Evolutionary conservation across 2,888 invertebrate genomes (phyloP).

Genomic region (Anthophora plumipes): DNA sequence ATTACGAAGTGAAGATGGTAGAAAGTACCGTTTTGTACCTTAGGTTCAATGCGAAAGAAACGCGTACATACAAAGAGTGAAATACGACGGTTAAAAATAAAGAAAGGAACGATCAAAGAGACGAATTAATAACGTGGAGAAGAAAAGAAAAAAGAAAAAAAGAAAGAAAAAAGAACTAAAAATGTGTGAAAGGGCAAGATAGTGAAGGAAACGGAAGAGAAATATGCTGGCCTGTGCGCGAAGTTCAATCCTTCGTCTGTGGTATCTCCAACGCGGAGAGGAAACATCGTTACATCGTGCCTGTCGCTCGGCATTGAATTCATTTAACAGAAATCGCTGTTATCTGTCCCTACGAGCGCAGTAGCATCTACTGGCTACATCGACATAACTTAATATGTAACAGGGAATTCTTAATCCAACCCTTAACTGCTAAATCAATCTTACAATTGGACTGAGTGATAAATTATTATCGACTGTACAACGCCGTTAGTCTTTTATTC

Average conservation of each 20-base stretch:
- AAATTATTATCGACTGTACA: conserved; percentile 81
- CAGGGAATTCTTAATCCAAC: conserved; percentile 72
- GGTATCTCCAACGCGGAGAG: conserved; percentile 56
- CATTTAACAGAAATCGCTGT: conserved; percentile 60
- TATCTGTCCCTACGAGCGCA: conserved; percentile 60
- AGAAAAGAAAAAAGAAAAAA: no score
- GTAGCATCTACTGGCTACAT: conserved; percentile 60
- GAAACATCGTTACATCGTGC: conserved; percentile 54
- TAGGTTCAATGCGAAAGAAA: conserved; percentile 70
- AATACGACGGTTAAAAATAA: conserved; percentile 8
- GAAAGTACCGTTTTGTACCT: conserved; percentile 79
- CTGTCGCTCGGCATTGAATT: conserved; percentile 55
- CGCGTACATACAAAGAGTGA: conserved; percentile 3
- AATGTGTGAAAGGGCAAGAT: no score
- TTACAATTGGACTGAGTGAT: conserved; percentile 77
- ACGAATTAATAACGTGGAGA: conserved; percentile 2
- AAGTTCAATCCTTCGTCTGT: conserved; percentile 67
- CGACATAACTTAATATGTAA: conserved; percentile 70
- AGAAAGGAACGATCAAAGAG: conserved; percentile 33
- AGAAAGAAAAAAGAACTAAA: no score
- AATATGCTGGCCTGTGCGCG: conserved; percentile 77
- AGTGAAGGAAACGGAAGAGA: conserved; percentile 38
- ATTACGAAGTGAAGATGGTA: conserved; percentile 72
- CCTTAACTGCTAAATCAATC: conserved; percentile 76
- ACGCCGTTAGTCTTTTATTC: conserved; percentile 65